Evolutionary conservation across 1,140 invertebrate genomes (phyloP), one percentile per base, ranked within the genome.

Genomic region (Chymomyza costata): DNA sequence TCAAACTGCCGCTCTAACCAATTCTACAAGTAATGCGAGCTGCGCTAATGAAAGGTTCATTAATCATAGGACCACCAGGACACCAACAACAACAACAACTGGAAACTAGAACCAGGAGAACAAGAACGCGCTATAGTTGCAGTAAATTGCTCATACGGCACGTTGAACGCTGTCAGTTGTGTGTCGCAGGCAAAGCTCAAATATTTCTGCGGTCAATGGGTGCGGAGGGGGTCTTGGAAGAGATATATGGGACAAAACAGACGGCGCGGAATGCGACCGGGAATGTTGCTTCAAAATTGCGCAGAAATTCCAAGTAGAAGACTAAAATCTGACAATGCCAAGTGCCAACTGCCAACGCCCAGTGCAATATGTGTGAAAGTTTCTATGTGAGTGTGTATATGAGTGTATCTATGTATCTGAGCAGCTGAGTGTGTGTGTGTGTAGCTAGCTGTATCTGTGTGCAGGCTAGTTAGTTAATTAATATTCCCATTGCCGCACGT

Each of bases 401-500:
- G 25, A 28, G 25, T 28, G 10, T 28, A 10, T 28, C 10, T 5
- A 13, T 13, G 28, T 28, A 14, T 39, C 31, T 14, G 7, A 30
- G 54, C 8, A 45, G 18, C 16, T 41, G 17, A n/a, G 16, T 41
- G 53, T 14, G n/a, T 44, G 35, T 37, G 21, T 47, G 28, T 15
- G 14, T 14, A 30, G 32, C 18, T 18, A 19, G 34, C 35, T 43
- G 43, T 48, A 37, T 41, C 38, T 15, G 62, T 55, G 40, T 60
- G 44, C 43, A 45, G 46, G 58, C 57, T 56, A 67, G 67, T 73
- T 74, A 81, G 74, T 80, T 81, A 80, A 80, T 80, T 80, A 80
- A 80, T 80, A 80, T 80, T 80, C 73, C 56, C 65, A 62, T 46
- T 80, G 73, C 73, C 73, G 68, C 73, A 81, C 73, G 74, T 73